Base-by-base conservation (phyloP, 2,797 vertebrate genomes). In the Euthynnus affinis region DNA sequence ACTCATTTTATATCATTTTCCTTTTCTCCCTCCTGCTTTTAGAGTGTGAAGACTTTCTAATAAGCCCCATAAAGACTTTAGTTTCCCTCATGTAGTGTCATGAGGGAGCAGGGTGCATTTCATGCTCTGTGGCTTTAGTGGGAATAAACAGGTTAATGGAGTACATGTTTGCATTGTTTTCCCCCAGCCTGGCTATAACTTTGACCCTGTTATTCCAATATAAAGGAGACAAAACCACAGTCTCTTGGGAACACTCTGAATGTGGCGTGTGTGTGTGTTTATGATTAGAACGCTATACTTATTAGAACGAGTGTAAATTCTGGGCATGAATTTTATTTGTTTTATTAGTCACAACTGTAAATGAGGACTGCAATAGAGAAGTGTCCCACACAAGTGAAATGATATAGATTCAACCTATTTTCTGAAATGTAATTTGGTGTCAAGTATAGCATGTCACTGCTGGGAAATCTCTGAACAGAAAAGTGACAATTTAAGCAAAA, bases 91-190 rank as follows among this genome's bases (percentile, higher is more conserved):
- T 73, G 57, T 25, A 7, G 44, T 66, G 73, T 48, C 83, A 83
- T 52, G 56, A 69, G 83, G 86, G 78, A 88, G 68, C 48, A 6
- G 55, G 61, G 22, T 78, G 75, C 64, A 75, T 88, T 86, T 89
- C 80, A 88, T 90, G 84, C 84, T 88, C 60, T 4, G 42, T 81
- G 74, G 77, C 53, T 89, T 84, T 74, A 58, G 58, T 73, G 56
- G 74, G 66, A 88, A 80, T 85, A 82, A 80, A 82, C 74, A 84
- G 80, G 81, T 84, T 82, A 80, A 44, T 23, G 52, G 20, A 76
- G 77, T 58, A 32, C 40, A 58, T 79, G 74, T 86, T 78, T 85
- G 71, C 67, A 78, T 76, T 65, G 40, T 49, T 71, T 74, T 62
- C 22, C 48, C 63, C 15, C 14, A 52, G 58, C 27, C 55, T 32